Evolutionary conservation across 2,113 vertebrate genomes (phyloP), one percentile per base, ranked within the genome.

Genomic region (Globicephala melas): DNA sequence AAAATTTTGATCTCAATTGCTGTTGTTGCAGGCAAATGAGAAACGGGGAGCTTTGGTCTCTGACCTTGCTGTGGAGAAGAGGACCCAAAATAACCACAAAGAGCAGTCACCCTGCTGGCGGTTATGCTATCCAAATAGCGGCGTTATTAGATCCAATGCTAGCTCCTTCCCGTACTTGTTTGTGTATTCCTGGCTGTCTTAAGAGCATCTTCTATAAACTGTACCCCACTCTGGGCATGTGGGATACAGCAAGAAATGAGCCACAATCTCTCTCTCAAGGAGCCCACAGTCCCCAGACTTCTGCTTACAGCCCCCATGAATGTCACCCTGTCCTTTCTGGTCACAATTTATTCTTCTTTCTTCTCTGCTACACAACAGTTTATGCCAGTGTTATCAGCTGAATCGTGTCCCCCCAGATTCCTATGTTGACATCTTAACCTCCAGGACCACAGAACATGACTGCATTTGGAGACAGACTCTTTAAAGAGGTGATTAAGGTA

Each of bases 1-100:
- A 97, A 98, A 93, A 63, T 84, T 97, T 92, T 97, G 50, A 97
- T 96, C 87, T 85, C 36, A 18, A 41, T 74, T 70, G 65, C 67
- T 94, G 67, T 68, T 97, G 87, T 71, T 94, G 74, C 63, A 96
- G 47, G 58, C 89, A 89, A 84, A 74, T n/a, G n/a, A 95, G 92
- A 91, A 83, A 55, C 2, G 0, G 31, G 82, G 82, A 60, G 25
- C 41, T 33, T 53, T 89, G 68, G 41, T 68, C 95, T 93, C 82
- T 87, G 73, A 95, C 82, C 73, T 74, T 44, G 47, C 31, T 17
- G 14, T 50, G 62, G 62, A 74, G 62, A 70, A 4, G 28, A 53
- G 31, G 14, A 25, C 15, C 67, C 8, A 0, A 20, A 31, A 71
- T 73, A 67, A 76, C 65, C 63, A 28, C 55, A 15, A 14, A 88